Base-by-base conservation (phyloP, 2,888 invertebrate genomes). In the Pinctada fucata region DNA sequence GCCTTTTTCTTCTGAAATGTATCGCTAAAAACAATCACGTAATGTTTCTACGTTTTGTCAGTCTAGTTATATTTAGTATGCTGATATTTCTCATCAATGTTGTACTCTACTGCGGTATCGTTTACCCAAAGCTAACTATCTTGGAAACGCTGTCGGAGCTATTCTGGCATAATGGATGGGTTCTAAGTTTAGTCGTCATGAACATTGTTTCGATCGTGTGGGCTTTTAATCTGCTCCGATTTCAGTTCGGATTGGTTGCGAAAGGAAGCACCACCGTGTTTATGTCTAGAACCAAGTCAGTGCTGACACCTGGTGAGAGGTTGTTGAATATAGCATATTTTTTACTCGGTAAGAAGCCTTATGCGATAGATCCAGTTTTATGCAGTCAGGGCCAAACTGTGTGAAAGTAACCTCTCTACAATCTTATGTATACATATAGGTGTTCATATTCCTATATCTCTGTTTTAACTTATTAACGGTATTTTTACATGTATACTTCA, bases 1-100 rank as follows among this genome's bases (percentile, higher is more conserved):
- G 92, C 79, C 85, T 92, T 67, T 92, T 91, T 81, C 85, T 92
- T 13, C 82, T 92, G 72, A 88, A 87, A 52, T 92, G 92, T 83
- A 83, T 92, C 1, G 92, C 90, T 3, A 75, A 84, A 65, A 84
- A 88, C 76, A 92, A 91, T 84, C 92, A 91, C 64, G 77, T 86
- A 10, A 79, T 88, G 50, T 92, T 92, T 82, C 81, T 91, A 52
- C 86, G 88, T 87, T 90, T 91, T 79, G 87, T 90, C 16, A 76
- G 85, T 3, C 47, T 85, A 16, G 81, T 82, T 51, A 78, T 87
- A 58, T 6, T 87, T 47, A 80, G 85, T n/a, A 90, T 91, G 85
- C 8, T 82, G 0, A 76, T 90, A 50, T 91, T 89, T 78, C 70
- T 88, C 6, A 52, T 84, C n/a, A 75, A 82, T 50, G 75, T 82